Base-by-base conservation (phyloP, 2,113 vertebrate species). In the Sisor rabdophorus region DNA sequence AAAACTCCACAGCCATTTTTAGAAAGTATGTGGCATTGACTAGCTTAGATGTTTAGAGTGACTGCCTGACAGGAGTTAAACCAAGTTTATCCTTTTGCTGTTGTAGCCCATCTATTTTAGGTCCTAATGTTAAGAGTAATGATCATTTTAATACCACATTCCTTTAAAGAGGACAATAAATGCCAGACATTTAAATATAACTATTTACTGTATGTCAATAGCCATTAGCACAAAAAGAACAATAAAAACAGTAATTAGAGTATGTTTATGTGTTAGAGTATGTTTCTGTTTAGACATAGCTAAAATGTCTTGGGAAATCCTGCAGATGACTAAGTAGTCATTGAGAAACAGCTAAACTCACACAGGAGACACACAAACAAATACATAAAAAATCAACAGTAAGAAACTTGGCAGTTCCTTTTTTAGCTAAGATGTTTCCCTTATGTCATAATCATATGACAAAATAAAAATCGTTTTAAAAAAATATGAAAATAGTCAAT, bases 321-420 rank as follows among this genome's bases (percentile, higher is more conserved):
- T 58, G 19, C 19, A 76, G 4, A 56, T 76, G 32, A 44, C 60
- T 30, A 47, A 19, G n/a, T 15, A 47, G 58, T 63, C 59, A 75
- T 54, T 36, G n/a, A 22, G 50, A 1, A 53, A 65, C 60, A 55
- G 22, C 12, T 47, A 48, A 24, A 11, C 11, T 22, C 30, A 64
- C 28, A 26, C 13, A 67, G 6, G 65, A 67, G n/a, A 4, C 11
- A 54, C 15, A 54, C 16, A 48, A 40, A 26, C 19, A 44, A 22
- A 64, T n/a, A n/a, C 3, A 36, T 40, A 36, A 20, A 55, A 7
- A 24, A 40, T 40, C 50, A 32, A 44, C 2, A 10, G 4, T 74
- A 40, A 9, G 8, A 60, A 59, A 47, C 9, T 19, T 54, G n/a
- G 6, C 12, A 17, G 36, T 73, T 60, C 36, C 19, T 48, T 60